A percentile compares a stretch with the other conserved stretches of the same genome.
Evolutionary conservation across 2,113 vertebrate species (phyloP).

Genomic region (Prunella himalayana): DNA sequence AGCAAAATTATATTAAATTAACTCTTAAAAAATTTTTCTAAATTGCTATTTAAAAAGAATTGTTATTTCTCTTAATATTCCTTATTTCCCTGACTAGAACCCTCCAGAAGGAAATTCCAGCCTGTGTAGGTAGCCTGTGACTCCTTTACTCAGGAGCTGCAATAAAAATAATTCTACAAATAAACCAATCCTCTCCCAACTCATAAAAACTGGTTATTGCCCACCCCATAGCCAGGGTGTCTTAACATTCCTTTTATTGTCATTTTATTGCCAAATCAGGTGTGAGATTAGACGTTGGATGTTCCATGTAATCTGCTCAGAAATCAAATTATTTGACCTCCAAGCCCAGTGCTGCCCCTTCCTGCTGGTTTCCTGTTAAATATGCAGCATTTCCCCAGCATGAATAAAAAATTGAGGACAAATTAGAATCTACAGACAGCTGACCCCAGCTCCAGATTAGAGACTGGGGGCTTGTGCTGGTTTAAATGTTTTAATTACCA

Average conservation of each 20-base stretch:
- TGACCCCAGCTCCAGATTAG: conserved; percentile 91
- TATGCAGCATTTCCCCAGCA: conserved; percentile 93
- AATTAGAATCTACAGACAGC: conserved; percentile 98
- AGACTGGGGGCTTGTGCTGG: conserved; percentile 80
- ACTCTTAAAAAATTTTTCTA: background rate
- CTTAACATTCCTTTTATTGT: conserved; percentile 69
- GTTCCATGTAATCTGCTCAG: conserved; percentile 90
- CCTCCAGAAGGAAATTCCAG: background rate
- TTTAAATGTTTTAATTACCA: conserved; percentile 97
- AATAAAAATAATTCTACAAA: background rate
- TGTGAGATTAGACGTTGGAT: conserved; percentile 86
- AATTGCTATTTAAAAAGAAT: fast-evolving
- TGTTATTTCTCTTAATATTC: background rate
- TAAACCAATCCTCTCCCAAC: background rate
- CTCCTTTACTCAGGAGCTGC: background rate
- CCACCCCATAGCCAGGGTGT: background rate
- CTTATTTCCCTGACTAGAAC: background rate
- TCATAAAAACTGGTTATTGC: background rate
- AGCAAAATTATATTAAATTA: background rate
- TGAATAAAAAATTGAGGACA: conserved; percentile 97
- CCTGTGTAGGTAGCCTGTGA: background rate
- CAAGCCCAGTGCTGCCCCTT: conserved; percentile 84
- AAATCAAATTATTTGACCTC: conserved; percentile 98
- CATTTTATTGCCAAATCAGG: conserved; percentile 74
- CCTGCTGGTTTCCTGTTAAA: conserved; percentile 90